Evolutionary conservation across 2,888 invertebrate genomes (phyloP).

Genomic region (Mythimna pallens): DNA sequence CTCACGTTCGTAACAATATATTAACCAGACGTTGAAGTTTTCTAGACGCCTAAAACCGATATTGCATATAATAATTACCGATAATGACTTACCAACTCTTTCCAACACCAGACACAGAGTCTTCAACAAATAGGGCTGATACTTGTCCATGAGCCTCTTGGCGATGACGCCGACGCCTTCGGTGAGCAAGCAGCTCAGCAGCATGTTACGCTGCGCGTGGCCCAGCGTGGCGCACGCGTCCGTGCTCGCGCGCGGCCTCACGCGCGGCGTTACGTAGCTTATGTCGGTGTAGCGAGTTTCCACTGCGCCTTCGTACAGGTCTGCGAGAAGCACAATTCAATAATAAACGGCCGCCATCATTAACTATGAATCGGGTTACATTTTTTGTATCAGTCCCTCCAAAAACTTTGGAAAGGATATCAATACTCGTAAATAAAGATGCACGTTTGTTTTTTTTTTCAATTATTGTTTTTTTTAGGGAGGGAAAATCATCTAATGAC

Average conservation of each 20-base stretch:
- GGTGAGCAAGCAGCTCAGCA: conserved; percentile 92
- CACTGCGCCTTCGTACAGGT: conserved; percentile 83
- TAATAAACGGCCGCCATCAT: no score
- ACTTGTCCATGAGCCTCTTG: conserved; percentile 84
- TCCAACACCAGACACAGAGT: conserved; percentile 93
- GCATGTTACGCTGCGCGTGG: conserved; percentile 92
- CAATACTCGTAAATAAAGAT: no score
- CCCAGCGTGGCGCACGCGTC: conserved; percentile 71
- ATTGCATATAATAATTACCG: no score
- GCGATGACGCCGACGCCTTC: conserved; percentile 94
- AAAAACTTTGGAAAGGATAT: no score
- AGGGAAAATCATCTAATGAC: no score
- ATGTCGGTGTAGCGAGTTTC: conserved; percentile 85
- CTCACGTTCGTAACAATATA: no score
- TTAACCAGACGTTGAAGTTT: no score
- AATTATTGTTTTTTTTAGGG: no score
- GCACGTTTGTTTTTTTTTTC: no score
- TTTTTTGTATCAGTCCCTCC: no score
- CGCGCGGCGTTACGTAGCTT: conserved; percentile 72
- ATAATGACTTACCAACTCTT: conserved; percentile 91
- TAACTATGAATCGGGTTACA: no score
- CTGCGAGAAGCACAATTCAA: conserved; percentile 60
- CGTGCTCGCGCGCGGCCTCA: conserved; percentile 10
- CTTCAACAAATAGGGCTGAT: conserved; percentile 91
- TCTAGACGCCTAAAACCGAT: no score